These are phyloP conservation scores for Cavia aperea DNA, from an alignment of 2,113 vertebrate species.

Conservation along the genomic window DNA sequence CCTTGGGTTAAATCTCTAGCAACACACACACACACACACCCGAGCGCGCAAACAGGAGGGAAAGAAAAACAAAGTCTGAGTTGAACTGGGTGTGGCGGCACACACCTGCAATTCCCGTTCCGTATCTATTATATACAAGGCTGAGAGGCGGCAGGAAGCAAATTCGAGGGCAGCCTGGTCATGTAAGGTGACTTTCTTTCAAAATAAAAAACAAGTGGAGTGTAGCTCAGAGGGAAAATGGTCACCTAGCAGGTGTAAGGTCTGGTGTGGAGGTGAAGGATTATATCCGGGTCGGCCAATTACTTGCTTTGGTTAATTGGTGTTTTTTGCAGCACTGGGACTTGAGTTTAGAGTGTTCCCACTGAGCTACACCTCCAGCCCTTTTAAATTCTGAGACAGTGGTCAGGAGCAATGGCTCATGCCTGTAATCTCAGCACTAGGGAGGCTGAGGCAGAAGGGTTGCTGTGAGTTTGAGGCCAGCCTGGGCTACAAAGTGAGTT, in stretches of 20 bases:
- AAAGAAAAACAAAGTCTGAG: not conserved
- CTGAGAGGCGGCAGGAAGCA: not conserved
- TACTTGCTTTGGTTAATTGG: not conserved
- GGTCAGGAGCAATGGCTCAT: no score
- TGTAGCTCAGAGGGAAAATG: not conserved
- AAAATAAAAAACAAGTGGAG: not conserved
- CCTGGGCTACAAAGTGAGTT: no score
- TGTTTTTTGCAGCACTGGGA: not conserved
- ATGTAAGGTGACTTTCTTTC: not conserved
- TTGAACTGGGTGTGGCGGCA: not conserved
- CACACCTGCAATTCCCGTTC: not conserved
- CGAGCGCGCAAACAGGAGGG: not conserved
- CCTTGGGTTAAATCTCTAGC: not conserved
- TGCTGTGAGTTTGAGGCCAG: no score
- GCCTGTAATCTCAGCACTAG: no score
- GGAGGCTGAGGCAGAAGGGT: no score
- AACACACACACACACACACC: not conserved
- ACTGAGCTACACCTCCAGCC: not conserved
- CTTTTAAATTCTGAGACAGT: not conserved
- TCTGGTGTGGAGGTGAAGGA: not conserved
- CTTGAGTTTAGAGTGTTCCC: not conserved
- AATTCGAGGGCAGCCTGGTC: not conserved
- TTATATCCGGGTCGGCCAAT: not conserved
- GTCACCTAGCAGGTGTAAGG: not conserved
- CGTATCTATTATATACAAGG: not conserved